These are phyloP conservation scores for Poeciliopsis infans DNA, from an alignment of 2,797 vertebrate species.

Conservation along the genomic window DNA sequence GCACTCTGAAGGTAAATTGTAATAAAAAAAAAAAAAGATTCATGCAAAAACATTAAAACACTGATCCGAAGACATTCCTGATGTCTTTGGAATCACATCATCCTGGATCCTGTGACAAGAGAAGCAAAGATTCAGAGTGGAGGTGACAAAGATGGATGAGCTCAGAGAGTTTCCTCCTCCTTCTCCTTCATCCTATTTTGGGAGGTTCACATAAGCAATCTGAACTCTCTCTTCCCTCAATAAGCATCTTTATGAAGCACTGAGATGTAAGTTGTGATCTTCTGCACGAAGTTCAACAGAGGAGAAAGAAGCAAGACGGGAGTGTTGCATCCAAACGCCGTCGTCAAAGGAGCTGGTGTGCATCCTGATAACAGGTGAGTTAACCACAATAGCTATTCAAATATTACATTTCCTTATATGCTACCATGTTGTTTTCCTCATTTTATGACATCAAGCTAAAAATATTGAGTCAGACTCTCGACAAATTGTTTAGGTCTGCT, in stretches of 20 bases:
- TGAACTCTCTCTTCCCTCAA: slow-evolving; percentile 51
- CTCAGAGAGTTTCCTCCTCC: slow-evolving; percentile 16
- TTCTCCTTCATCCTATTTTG: slow-evolving; percentile 55
- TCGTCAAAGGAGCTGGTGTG: not conserved
- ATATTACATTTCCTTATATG: not conserved
- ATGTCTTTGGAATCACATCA: slow-evolving; percentile 36
- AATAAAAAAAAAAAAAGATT: not conserved
- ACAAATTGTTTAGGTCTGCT: slow-evolving; percentile 53
- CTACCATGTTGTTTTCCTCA: not conserved
- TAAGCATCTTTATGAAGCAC: slow-evolving; percentile 49
- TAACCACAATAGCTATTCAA: not conserved
- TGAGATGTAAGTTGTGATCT: slow-evolving; percentile 31
- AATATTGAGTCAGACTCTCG: slow-evolving; percentile 4
- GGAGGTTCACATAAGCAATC: slow-evolving; percentile 58
- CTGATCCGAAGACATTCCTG: not conserved
- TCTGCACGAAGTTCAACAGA: slow-evolving; percentile 20
- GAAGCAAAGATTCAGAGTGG: slow-evolving; percentile 6
- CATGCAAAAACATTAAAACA: not conserved
- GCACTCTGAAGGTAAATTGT: not conserved
- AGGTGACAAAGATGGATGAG: slow-evolving; percentile 34
- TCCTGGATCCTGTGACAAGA: slow-evolving; percentile 17
- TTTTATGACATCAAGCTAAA: not conserved
- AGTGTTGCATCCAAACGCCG: not conserved
- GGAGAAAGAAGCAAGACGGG: not conserved
- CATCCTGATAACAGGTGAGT: slow-evolving; percentile 64